Evolutionary conservation across 2,888 invertebrate species (phyloP).

Genomic region (Abrostola tripartita): DNA sequence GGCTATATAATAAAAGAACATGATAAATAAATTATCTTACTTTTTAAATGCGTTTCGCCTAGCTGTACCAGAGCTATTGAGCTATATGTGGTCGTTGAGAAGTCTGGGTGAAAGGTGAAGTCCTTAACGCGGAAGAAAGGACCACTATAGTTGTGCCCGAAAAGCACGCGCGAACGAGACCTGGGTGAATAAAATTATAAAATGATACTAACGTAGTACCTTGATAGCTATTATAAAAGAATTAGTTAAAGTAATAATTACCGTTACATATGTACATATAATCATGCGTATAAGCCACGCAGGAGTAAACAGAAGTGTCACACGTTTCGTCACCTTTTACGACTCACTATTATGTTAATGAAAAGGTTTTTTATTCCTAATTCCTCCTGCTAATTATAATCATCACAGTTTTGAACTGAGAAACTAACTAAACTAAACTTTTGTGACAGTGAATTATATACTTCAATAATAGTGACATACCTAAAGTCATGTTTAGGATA

Average conservation of each 20-base stretch:
- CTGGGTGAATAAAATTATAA: constrained; percentile 44
- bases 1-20: not conserved
- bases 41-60: constrained; percentile 19
- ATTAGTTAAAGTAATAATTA: not conserved
- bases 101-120: constrained; percentile 68
- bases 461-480: constrained; percentile 43
- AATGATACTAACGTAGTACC: not conserved
- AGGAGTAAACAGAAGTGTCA: no score
- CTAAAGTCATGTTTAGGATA: constrained; percentile 68
- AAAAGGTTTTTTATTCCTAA: not conserved
- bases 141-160: constrained; percentile 61
- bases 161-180: constrained; percentile 55
- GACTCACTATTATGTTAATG: no score
- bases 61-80: constrained; percentile 65
- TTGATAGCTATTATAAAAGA: not conserved
- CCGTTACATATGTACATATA: no score
- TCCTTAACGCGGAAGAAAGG: constrained; percentile 56
- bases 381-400: not conserved
- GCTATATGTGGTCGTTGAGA: constrained; percentile 50
- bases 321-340: no score
- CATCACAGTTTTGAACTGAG: no score
- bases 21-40: not conserved
- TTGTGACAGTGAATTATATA: no score
- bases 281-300: no score
- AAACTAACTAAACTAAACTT: no score